Evolutionary conservation across 2,113 vertebrate species (phyloP).

Genomic region (Embiotoca jacksoni): DNA sequence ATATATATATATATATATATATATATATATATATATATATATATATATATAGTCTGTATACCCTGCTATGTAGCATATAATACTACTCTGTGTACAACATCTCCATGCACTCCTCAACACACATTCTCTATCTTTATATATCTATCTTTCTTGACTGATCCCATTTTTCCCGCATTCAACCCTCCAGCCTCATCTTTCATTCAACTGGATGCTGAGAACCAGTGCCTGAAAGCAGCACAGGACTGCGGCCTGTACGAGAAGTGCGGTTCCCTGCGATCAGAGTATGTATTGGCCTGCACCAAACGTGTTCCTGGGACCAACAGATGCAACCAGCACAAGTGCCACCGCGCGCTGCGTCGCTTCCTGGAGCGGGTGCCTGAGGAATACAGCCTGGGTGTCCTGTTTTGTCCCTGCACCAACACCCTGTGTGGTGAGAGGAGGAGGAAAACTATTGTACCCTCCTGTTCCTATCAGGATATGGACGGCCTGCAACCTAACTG

Average conservation of each 20-base stretch:
- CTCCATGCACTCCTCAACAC: neutral
- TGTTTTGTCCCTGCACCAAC: constrained; percentile 94
- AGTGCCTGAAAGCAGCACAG: constrained; percentile 92
- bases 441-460: constrained; percentile 94
- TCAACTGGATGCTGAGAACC: constrained; percentile 85
- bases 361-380: constrained; percentile 93
- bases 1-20: too few species aligned
- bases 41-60: too few species aligned
- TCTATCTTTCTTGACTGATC: neutral
- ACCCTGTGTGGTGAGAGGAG: constrained; percentile 91
- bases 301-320: constrained; percentile 71
- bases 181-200: constrained; percentile 71
- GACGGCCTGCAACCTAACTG: constrained; percentile 87
- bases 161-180: neutral
- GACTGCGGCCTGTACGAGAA: constrained; percentile 91
- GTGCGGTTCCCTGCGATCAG: constrained; percentile 90
- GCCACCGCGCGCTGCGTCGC: constrained; percentile 87
- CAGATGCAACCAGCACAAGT: constrained; percentile 89
- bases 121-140: neutral
- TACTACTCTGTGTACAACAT: neutral
- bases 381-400: constrained; percentile 89
- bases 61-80: too few species aligned
- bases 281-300: constrained; percentile 92
- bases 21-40: too few species aligned
- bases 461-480: constrained; percentile 90